phyloP scores from a whole-genome alignment of 2,113 vertebrate species.

The Burhinus bistriatus region DNA sequence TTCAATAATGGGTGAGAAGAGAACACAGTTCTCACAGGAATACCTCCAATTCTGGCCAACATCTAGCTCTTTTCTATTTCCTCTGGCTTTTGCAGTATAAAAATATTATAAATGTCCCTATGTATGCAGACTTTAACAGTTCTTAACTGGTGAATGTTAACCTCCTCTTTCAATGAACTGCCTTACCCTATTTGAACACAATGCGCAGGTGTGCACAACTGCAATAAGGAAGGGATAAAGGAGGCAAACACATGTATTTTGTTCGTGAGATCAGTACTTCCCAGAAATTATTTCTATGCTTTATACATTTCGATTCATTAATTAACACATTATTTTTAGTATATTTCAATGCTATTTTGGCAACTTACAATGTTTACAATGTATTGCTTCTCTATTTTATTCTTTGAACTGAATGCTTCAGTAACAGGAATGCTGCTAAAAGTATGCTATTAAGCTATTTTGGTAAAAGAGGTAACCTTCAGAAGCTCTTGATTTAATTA shows the following conservation, averaged over 20 bases:
- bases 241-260: not conserved
- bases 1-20: not conserved
- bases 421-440: not conserved
- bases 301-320: not conserved
- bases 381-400: not conserved
- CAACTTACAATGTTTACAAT: not conserved
- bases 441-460: not conserved
- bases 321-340: not conserved
- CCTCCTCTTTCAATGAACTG: not conserved
- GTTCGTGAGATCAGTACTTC: not conserved
- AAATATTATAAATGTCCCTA: not conserved
- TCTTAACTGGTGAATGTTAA: not conserved
- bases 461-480: not conserved
- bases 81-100: not conserved
- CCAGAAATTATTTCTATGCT: not conserved
- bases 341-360: not conserved
- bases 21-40: not conserved
- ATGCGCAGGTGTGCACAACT: not conserved
- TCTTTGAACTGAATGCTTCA: not conserved
- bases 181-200: not conserved
- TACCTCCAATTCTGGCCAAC: not conserved
- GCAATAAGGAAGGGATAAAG: not conserved
- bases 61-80: not conserved
- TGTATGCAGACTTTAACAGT: not conserved
- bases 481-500: not conserved